Evolutionary conservation across 2,797 vertebrate species (phyloP).

Genomic region (Parauchenoglanis punctatus): DNA sequence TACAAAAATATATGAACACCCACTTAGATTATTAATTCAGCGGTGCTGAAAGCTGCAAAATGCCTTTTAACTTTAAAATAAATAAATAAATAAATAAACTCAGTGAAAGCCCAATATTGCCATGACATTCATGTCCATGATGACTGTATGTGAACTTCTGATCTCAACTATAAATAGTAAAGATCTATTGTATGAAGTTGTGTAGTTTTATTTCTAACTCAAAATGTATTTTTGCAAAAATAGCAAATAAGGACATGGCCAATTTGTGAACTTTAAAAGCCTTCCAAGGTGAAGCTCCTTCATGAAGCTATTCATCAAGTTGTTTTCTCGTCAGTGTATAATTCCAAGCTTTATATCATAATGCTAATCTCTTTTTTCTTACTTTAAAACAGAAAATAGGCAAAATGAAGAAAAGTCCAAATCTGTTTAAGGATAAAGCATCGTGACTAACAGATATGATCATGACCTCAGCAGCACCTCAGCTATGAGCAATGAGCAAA

Average conservation of each 20-base stretch:
- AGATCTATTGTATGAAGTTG: not conserved
- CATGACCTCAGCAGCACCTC: not conserved
- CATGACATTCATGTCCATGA: too few relatives aligned
- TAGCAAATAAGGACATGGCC: too few relatives aligned
- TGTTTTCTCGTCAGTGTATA: not conserved
- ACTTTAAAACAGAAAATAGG: not conserved
- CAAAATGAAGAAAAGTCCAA: not conserved
- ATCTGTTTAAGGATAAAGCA: not conserved
- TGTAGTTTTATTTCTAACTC: not conserved
- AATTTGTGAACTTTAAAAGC: not conserved
- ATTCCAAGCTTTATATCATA: not conserved
- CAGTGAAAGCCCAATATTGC: too few relatives aligned
- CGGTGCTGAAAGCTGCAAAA: too few relatives aligned
- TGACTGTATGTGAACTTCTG: too few relatives aligned
- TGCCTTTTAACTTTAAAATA: too few relatives aligned
- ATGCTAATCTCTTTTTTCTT: not conserved
- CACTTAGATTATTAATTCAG: too few relatives aligned
- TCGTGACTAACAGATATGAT: not conserved
- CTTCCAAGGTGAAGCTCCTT: not conserved
- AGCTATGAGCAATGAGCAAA: conserved; percentile 29
- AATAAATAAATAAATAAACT: too few relatives aligned
- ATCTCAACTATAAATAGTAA: not conserved
- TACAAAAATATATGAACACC: too few relatives aligned
- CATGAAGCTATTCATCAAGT: not conserved
- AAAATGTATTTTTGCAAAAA: not conserved